Conservation (phyloP, 1,140 invertebrate genomes). For the Cotesia glomerata region DNA sequence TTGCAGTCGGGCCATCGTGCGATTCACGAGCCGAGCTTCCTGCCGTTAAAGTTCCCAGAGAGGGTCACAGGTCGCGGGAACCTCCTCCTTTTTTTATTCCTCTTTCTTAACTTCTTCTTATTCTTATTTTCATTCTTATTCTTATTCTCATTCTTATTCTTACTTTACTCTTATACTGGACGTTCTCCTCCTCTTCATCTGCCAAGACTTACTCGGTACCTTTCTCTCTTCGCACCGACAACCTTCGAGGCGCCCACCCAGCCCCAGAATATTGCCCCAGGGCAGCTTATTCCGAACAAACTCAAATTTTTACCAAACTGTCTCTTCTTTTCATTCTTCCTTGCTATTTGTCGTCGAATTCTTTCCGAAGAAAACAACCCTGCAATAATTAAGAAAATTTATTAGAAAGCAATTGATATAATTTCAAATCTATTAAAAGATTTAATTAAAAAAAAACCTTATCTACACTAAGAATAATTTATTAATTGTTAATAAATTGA, state of each 20-base stretch:
- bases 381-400: too few relatives aligned
- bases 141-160: not conserved
- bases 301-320: not conserved
- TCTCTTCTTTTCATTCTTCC: too few relatives aligned
- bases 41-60: constrained; percentile 32
- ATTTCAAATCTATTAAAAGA: too few relatives aligned
- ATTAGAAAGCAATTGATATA: too few relatives aligned
- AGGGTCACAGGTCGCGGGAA: constrained; percentile 40
- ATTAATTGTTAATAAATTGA: too few relatives aligned
- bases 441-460: too few relatives aligned
- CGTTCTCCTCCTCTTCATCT: constrained; percentile 2
- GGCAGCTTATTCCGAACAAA: not conserved
- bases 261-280: not conserved
- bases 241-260: constrained; percentile 15
- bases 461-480: too few relatives aligned
- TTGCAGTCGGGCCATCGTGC: not conserved
- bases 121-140: constrained; percentile 16
- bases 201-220: not conserved
- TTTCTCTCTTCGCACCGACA: constrained; percentile 17
- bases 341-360: too few relatives aligned
- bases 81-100: constrained; percentile 25
- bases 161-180: constrained; percentile 7
- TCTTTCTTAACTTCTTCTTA: constrained; percentile 10
- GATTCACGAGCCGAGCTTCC: constrained; percentile 14
- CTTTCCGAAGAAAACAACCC: too few relatives aligned